These are phyloP conservation scores for Cyrtodaria siliqua DNA, from an alignment of 2,888 invertebrate genomes.

Conservation along the genomic window DNA sequence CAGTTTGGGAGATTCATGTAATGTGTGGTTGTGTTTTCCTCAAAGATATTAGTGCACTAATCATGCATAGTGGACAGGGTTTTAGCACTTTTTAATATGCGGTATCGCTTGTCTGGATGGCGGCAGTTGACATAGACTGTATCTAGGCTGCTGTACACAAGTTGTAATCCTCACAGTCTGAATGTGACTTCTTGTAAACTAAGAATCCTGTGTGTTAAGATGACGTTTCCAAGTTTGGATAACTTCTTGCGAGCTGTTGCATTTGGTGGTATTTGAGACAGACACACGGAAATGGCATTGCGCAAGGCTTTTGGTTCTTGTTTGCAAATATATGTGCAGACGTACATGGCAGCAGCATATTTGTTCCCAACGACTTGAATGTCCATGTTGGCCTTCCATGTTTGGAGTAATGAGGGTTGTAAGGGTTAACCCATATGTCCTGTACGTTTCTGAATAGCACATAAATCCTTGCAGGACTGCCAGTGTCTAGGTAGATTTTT, in stretches of 20 bases:
- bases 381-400: conserved; percentile 18
- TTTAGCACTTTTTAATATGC: conserved; percentile 2
- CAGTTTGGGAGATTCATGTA: too few species aligned
- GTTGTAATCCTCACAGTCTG: conserved; percentile 3
- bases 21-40: too few species aligned
- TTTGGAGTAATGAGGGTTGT: conserved; percentile 3
- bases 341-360: conserved; percentile 19
- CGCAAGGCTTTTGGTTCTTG: conserved; percentile 10
- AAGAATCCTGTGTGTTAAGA: conserved; percentile 20
- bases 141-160: conserved; percentile 10
- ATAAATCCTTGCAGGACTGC: conserved; percentile 24
- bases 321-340: conserved; percentile 5
- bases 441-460: neutral
- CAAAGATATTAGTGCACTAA: conserved; percentile 15
- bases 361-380: conserved; percentile 15
- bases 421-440: conserved; percentile 13
- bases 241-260: conserved; percentile 1
- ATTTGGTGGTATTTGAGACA: neutral
- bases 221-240: conserved; percentile 21
- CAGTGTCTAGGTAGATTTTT: neutral
- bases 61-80: neutral
- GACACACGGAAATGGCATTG: neutral
- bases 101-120: neutral
- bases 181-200: conserved; percentile 20
- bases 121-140: conserved; percentile 6